Evolutionary conservation across 2,888 invertebrate genomes (phyloP).

Genomic region (Antheraea assamensis): DNA sequence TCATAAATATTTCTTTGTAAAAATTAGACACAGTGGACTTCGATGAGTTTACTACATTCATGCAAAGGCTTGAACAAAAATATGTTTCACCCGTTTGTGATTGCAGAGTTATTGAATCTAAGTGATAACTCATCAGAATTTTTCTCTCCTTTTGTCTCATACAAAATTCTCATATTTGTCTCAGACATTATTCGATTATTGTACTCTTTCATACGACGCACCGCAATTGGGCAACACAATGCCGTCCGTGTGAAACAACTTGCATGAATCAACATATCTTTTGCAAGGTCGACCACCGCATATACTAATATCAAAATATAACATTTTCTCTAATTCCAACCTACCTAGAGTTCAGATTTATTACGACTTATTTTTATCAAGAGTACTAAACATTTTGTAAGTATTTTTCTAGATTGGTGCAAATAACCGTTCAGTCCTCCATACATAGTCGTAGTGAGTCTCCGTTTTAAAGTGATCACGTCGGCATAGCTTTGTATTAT

Average conservation of each 20-base stretch:
- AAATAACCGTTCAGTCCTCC: constrained; percentile 4
- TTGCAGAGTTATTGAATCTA: neutral
- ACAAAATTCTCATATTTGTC: constrained; percentile 29
- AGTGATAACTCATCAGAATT: neutral
- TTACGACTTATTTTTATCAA: constrained; percentile 1
- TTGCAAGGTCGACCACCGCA: constrained; percentile 15
- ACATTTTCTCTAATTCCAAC: constrained; percentile 18
- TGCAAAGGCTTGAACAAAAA: neutral
- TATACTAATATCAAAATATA: constrained; percentile 6
- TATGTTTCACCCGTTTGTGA: neutral
- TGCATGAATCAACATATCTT: constrained; percentile 16
- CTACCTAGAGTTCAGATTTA: constrained; percentile 20
- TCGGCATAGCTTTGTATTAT: neutral
- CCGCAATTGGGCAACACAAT: constrained; percentile 57
- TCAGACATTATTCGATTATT: constrained; percentile 38
- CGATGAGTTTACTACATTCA: too few relatives aligned
- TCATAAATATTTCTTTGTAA: neutral
- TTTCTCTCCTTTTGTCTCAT: constrained; percentile 14
- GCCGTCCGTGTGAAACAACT: constrained; percentile 48
- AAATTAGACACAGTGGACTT: too few relatives aligned
- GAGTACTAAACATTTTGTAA: constrained; percentile 33
- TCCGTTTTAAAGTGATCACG: constrained; percentile 11
- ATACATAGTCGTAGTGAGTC: constrained; percentile 8
- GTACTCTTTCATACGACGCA: constrained; percentile 43
- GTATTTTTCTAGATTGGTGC: constrained; percentile 36